Conservation (phyloP, 2,113 vertebrate genomes). For the Malurus elegans region DNA sequence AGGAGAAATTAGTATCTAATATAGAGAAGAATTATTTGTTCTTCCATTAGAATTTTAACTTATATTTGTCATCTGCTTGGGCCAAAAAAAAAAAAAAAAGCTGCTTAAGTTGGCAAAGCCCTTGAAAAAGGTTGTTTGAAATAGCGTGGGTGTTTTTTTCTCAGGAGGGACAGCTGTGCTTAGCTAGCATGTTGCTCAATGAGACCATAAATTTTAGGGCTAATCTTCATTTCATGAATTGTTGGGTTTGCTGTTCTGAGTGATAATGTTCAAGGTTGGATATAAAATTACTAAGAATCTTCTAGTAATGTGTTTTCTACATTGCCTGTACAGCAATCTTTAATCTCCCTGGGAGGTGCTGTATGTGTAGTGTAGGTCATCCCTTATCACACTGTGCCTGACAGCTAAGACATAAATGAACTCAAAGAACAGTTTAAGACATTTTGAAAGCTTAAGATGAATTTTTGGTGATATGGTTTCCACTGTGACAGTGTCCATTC, state of each 20-base stretch:
- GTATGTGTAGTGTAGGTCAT: not conserved
- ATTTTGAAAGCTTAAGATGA: not conserved
- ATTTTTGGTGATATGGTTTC: not conserved
- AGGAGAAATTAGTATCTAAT: not conserved
- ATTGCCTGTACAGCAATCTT: not conserved
- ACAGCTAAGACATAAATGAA: not conserved
- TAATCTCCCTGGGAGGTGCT: not conserved
- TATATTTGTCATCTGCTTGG: not conserved
- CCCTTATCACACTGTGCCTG: not conserved
- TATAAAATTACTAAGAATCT: not conserved
- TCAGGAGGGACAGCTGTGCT: not conserved
- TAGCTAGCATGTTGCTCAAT: not conserved
- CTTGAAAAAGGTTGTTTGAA: constrained; percentile 4
- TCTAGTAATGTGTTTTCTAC: not conserved
- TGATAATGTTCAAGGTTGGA: not conserved
- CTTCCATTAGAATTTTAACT: not conserved
- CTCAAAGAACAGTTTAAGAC: not conserved
- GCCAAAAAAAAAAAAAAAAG: not conserved
- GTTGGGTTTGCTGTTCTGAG: not conserved
- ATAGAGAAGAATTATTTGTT: not conserved
- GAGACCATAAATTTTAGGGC: not conserved
- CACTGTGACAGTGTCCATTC: not conserved
- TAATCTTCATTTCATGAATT: not conserved
- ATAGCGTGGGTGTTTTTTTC: not conserved
- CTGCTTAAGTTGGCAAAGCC: not conserved